These are phyloP conservation scores for Heliconius congener DNA, from an alignment of 1,140 invertebrate genomes.

Conservation along the genomic window DNA sequence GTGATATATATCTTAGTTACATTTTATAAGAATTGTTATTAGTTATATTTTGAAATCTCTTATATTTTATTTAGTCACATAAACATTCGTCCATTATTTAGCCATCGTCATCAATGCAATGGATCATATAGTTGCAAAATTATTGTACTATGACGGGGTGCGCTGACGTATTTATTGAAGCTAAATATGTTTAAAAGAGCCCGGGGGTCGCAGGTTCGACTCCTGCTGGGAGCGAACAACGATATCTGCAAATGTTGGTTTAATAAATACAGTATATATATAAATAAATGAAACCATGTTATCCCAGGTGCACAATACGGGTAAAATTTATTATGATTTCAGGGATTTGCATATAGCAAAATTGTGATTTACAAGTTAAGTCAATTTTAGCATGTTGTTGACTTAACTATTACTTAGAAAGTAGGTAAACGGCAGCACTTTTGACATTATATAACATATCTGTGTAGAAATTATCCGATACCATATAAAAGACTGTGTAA, in stretches of 20 bases:
- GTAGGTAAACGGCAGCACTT: not conserved
- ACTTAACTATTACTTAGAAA: not conserved
- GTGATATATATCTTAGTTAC: not conserved
- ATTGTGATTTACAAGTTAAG: not conserved
- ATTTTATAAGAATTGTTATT: not conserved
- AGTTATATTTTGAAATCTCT: slow-evolving; percentile 7
- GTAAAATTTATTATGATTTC: not conserved
- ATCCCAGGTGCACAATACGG: not conserved
- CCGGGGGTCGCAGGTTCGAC: slow-evolving; percentile 30
- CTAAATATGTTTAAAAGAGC: slow-evolving; percentile 2
- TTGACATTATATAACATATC: not conserved
- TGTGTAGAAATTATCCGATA: not conserved
- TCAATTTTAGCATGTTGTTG: slow-evolving; percentile 8
- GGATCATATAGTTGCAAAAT: not conserved
- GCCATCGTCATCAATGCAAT: slow-evolving; percentile 7
- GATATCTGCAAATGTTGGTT: not conserved
- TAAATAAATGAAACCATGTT: not conserved
- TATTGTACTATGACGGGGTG: not conserved
- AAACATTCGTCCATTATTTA: slow-evolving; percentile 19
- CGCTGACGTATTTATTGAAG: not conserved
- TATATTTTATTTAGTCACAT: slow-evolving; percentile 24
- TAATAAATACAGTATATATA: not conserved
- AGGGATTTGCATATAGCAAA: not conserved
- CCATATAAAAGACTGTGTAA: not conserved
- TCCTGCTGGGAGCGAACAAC: slow-evolving; percentile 25